These are phyloP conservation scores for Rhynchomys soricoides DNA, from an alignment of 2,113 vertebrate species.

Conservation along the genomic window DNA sequence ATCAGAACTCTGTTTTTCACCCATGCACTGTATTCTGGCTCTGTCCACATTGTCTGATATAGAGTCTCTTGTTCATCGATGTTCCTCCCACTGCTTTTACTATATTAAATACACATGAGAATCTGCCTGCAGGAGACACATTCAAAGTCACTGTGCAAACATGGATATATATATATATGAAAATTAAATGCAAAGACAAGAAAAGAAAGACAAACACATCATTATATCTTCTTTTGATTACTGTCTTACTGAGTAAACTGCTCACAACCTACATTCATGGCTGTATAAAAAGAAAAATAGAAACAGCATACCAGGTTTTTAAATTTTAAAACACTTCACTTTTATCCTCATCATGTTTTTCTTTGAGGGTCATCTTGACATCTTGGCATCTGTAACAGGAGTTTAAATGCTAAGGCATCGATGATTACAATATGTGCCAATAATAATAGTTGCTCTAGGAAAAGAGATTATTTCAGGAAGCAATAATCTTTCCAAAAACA, in stretches of 20 bases:
- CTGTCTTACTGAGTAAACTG: constrained; percentile 30
- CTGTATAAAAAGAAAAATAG: not conserved
- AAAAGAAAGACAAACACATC: constrained; percentile 54
- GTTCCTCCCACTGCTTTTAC: not conserved
- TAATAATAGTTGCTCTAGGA: not conserved
- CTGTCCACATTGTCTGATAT: not conserved
- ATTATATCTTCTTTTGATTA: constrained; percentile 50
- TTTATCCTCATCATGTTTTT: constrained; percentile 12
- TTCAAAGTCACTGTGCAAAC: constrained; percentile 29
- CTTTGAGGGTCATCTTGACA: constrained; percentile 20
- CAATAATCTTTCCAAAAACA: constrained; percentile 22
- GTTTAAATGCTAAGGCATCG: not conserved
- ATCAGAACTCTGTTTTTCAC: not conserved
- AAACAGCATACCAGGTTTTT: not conserved
- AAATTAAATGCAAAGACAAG: constrained; percentile 64
- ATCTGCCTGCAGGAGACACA: constrained; percentile 2
- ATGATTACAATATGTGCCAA: not conserved
- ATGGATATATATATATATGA: constrained; percentile 32
- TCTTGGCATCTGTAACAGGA: constrained; percentile 26
- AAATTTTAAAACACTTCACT: constrained; percentile 35
- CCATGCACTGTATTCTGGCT: not conserved
- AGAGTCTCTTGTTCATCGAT: not conserved
- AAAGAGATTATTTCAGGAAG: constrained; percentile 48
- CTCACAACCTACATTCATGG: not conserved
- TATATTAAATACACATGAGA: constrained; percentile 9